Evolutionary conservation across 2,888 invertebrate species (phyloP).

Genomic region (Amblyjoppa fuscipennis): DNA sequence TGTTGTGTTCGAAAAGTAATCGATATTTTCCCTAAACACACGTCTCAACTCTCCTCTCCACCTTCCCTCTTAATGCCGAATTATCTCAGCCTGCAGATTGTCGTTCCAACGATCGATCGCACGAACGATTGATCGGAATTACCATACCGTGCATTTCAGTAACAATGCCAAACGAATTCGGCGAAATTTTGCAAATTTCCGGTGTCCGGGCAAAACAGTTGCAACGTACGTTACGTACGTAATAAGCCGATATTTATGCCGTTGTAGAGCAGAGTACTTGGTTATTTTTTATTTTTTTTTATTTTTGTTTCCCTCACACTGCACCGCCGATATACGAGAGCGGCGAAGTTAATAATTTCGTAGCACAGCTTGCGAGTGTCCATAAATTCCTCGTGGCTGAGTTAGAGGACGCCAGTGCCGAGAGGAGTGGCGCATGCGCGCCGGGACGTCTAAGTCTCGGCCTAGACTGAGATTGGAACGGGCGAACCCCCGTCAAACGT

Average conservation of each 20-base stretch:
- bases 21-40: no score
- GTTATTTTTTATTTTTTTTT: not conserved
- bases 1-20: no score
- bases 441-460: not conserved
- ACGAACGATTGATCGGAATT: not conserved
- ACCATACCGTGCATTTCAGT: not conserved
- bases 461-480: constrained; percentile 37
- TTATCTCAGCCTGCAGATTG: no score
- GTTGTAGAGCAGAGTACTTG: not conserved
- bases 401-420: constrained; percentile 21
- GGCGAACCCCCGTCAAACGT: constrained; percentile 53
- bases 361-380: constrained; percentile 61
- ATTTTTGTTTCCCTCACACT: not conserved
- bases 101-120: not conserved
- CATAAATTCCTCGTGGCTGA: constrained; percentile 51
- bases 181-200: not conserved
- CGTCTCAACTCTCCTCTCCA: no score
- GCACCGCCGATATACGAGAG: not conserved
- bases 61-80: no score
- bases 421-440: constrained; percentile 2
- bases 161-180: not conserved
- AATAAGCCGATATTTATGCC: constrained; percentile 50
- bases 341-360: constrained; percentile 56
- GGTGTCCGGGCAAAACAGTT: not conserved
- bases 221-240: constrained; percentile 3